phyloP scores from a whole-genome alignment of 37 sponge, comb jelly and placozoan genomes.

The Chondrosia reniformis region DNA sequence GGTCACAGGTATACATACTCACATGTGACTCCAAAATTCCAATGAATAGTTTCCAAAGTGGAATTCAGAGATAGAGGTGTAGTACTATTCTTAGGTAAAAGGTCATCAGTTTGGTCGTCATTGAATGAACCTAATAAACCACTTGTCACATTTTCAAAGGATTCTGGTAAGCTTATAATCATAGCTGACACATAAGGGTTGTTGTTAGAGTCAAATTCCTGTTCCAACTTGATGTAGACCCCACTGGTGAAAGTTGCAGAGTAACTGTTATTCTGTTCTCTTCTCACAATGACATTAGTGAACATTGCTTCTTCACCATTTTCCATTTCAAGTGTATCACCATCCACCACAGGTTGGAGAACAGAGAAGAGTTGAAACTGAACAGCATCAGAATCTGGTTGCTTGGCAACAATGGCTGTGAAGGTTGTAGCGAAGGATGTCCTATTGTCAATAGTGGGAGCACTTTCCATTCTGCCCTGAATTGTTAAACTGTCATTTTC shows the following conservation, averaged over 20 bases:
- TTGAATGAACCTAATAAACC: conserved; percentile 30
- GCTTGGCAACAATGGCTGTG: conserved; percentile 49
- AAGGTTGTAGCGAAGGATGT: conserved; percentile 38
- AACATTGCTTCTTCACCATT: not conserved
- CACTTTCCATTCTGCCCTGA: conserved; percentile 54
- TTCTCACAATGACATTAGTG: conserved; percentile 22
- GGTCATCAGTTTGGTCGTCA: conserved; percentile 15
- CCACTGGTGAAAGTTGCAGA: conserved; percentile 22
- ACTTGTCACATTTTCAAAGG: not conserved
- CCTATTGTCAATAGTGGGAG: not conserved
- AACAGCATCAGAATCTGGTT: conserved; percentile 23
- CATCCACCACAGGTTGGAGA: not conserved
- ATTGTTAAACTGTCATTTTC: conserved; percentile 43
- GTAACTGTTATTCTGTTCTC: conserved; percentile 1
- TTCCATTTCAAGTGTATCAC: conserved; percentile 10
- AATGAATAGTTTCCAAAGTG: conserved; percentile 19
- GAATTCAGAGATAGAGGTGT: conserved; percentile 26
- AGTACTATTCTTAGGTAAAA: conserved; percentile 16
- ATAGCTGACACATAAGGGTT: conserved; percentile 1
- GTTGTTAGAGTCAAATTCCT: conserved; percentile 4
- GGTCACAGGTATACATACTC: not conserved
- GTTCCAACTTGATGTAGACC: not conserved
- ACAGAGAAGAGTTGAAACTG: conserved; percentile 9
- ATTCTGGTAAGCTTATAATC: conserved; percentile 14
- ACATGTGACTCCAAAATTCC: conserved; percentile 35